Conservation (phyloP, 2,888 invertebrate genomes). For the Bugula neritina region DNA sequence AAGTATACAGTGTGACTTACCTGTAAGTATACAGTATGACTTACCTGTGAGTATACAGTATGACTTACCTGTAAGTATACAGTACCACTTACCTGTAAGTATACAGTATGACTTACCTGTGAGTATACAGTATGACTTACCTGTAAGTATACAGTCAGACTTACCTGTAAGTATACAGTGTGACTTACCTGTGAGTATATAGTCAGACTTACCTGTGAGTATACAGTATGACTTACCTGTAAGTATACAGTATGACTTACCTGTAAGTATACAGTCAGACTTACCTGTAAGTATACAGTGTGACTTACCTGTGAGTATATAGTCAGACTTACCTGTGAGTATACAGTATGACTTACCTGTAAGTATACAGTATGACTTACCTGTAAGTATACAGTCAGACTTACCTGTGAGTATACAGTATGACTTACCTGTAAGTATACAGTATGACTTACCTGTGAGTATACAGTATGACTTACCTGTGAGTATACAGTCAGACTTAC, state of each 20-base stretch:
- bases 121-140: constrained; percentile 47
- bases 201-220: constrained; percentile 51
- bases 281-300: constrained; percentile 42
- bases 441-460: not conserved
- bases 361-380: constrained; percentile 22
- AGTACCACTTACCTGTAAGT: not conserved
- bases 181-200: not conserved
- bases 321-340: not conserved
- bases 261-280: constrained; percentile 39
- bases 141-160: constrained; percentile 35
- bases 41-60: constrained; percentile 31
- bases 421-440: constrained; percentile 50
- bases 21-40: not conserved
- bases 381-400: not conserved
- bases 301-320: not conserved
- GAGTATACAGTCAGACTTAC: constrained; percentile 45
- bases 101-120: not conserved
- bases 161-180: not conserved
- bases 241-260: not conserved
- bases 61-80: constrained; percentile 49
- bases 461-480: not conserved
- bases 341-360: constrained; percentile 51
- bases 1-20: constrained; percentile 22
- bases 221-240: not conserved
- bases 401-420: constrained; percentile 31